Evolutionary conservation across 2,888 invertebrate species (phyloP).

Genomic region (Teleiodes luculella): DNA sequence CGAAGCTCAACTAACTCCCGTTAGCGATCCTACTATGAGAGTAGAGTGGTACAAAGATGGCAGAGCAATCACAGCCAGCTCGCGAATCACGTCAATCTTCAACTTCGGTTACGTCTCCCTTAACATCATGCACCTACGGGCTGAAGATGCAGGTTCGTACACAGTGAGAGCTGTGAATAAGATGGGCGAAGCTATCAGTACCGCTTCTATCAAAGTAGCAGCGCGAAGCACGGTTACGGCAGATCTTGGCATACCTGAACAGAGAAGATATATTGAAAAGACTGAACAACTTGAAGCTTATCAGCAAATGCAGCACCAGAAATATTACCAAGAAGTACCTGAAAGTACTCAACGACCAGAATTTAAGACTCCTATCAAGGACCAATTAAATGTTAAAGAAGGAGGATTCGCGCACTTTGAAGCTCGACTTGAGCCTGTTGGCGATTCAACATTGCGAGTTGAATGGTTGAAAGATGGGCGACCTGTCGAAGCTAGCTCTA

Average conservation of each 20-base stretch:
- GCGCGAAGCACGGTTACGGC: constrained; percentile 90
- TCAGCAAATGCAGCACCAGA: constrained; percentile 88
- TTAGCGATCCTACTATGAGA: constrained; percentile 95
- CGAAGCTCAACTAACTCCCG: constrained; percentile 94
- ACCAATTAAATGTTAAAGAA: constrained; percentile 91
- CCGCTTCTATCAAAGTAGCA: constrained; percentile 86
- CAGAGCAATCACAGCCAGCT: constrained; percentile 96
- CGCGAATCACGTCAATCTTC: constrained; percentile 97
- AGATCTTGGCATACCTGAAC: constrained; percentile 93
- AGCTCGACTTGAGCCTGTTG: constrained; percentile 94
- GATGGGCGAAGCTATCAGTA: constrained; percentile 93
- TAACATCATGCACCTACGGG: constrained; percentile 98
- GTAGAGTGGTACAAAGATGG: constrained; percentile 98
- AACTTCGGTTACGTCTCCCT: constrained; percentile 99
- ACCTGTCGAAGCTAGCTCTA: constrained; percentile 93
- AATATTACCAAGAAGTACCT: constrained; percentile 87
- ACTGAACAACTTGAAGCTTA: constrained; percentile 94
- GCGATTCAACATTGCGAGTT: constrained; percentile 92
- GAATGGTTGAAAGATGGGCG: constrained; percentile 96
- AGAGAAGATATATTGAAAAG: constrained; percentile 93
- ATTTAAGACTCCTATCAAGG: constrained; percentile 93
- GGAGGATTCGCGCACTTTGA: constrained; percentile 97
- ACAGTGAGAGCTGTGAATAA: constrained; percentile 94
- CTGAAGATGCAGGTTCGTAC: constrained; percentile 98
- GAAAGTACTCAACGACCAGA: constrained; percentile 89